Evolutionary conservation across 2,888 invertebrate genomes (phyloP), one percentile per base, ranked within the genome.

Genomic region (Orthosia cruda): DNA sequence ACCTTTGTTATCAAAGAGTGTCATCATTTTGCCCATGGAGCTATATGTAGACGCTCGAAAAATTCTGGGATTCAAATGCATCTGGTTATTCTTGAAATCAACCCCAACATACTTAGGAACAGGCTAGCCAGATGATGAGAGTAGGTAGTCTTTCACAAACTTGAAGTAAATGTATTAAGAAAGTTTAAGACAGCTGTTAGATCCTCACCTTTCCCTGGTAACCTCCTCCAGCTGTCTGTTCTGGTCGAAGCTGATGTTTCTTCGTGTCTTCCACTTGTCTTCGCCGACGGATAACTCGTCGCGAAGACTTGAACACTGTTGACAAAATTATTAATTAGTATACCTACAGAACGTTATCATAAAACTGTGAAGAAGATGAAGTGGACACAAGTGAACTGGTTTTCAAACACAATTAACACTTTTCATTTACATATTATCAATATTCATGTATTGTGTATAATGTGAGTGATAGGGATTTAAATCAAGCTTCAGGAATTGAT

Each of bases 141-240:
- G 4, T 50, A 55, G 45, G 4, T 50, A 55, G 40, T 1, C 13
- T 45, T 52, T 32, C 12, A 32, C 18, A 47, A 72, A n/a, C 13
- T 72, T 26, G 1, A 9, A 2, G 9, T 47, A 4, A 0, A 52
- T 47, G 3, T 23, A 16, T 13, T 15, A 47, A 66, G 20, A 26
- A 23, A 3, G 2, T 3, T 20, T 40, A 5, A n/a, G 18, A 32
- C 0, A 2, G 4, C 15, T 52, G 3, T 32, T n/a, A 23, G 40
- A 47, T 45, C 5, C 84, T 75, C n/a, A 98, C 98, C 98, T 97
- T 91, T 98, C 98, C 91, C 97, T 97, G 63, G 97, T 95, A 82
- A 97, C 93, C 86, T 96, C 96, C 84, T 97, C 97, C 50, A 97
- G 90, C 67, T 97, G 96, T 71, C 97, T 83, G 92, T 96, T 95